Base-by-base conservation (phyloP, 92 coral and sea anemone genomes). In the Siderastrea siderea region DNA sequence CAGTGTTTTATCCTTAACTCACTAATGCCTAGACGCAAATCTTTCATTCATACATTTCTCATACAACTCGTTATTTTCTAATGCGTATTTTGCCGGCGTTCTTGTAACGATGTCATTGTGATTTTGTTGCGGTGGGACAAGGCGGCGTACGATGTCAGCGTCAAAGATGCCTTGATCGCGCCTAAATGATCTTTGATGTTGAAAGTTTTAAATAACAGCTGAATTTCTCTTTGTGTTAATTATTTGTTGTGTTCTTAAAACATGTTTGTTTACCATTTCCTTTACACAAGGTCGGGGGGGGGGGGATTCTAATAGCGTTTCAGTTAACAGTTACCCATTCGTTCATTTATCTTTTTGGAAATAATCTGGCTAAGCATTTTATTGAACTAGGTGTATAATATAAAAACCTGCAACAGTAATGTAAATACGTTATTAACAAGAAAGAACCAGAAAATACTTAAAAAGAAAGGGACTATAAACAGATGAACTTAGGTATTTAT, bases 401-500 rank as follows among this genome's bases (percentile, higher is more conserved):
- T 26, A 75, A 55, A 14, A 67, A 5, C 3, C 48, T 67, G 8
- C 43, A 67, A 67, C 71, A 67, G 3, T 6, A 49, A 67, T 76
- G 54, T 46, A 59, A 76, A 76, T 76, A 76, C 7, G 66, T 44
- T 76, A 55, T 76, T 55, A 10, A 53, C 61, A 75, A 58, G 5
- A 54, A 75, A 49, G 16, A 52, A 1, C 3, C 66, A 14, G 17
- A 52, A 52, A 45, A 74, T 46, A 17, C 7, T 7, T 5, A 48
- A 68, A 69, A 69, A 45, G 75, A 71, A 16, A n/a, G 51, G 7
- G 13, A n/a, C 60, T 55, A 57, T 55, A 7, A 59, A 43, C 7
- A 58, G 11, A 45, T 9, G 19, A 45, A 46, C 14, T 46, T 44
- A 76, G 78, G 78, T 76, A 58, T 76, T 76, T 76, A 76, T 76